Percentiles rank a stretch among this genome's conserved stretches.
Conservation (phyloP, 2,888 invertebrate species). For the Dione juno region DNA sequence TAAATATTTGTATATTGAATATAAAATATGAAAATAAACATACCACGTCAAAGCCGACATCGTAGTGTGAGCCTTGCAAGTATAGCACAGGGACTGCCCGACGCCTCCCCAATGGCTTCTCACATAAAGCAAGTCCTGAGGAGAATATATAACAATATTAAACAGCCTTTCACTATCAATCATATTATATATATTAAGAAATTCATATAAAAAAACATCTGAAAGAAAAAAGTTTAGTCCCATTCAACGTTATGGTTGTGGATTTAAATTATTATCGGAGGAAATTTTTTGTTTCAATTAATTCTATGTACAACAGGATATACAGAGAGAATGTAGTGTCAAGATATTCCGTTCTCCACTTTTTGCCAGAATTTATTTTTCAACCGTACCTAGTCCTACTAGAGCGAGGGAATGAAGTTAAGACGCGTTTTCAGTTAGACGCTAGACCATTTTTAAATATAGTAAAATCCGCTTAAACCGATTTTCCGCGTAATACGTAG, state of each 20-base stretch:
- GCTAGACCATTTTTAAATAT: too few relatives aligned
- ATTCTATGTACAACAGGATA: not conserved
- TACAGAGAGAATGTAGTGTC: too few relatives aligned
- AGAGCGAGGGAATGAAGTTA: too few relatives aligned
- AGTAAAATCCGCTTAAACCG: too few relatives aligned
- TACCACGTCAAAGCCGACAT: slow-evolving; percentile 94
- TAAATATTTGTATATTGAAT: too few relatives aligned
- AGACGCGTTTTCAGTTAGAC: too few relatives aligned
- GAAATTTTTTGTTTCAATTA: not conserved
- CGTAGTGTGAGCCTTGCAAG: slow-evolving; percentile 91
- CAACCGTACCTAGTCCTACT: too few relatives aligned
- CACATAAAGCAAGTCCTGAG: slow-evolving; percentile 59
- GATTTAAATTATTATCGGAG: not conserved
- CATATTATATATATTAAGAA: not conserved
- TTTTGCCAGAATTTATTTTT: too few relatives aligned
- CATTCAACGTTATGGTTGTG: not conserved
- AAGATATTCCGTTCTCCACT: too few relatives aligned
- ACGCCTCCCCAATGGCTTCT: slow-evolving; percentile 61
- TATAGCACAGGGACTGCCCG: slow-evolving; percentile 88
- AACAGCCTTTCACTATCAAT: not conserved
- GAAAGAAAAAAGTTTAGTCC: too few relatives aligned
- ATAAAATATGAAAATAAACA: slow-evolving; percentile 61
- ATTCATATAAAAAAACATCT: too few relatives aligned
- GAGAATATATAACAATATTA: slow-evolving; percentile 26
- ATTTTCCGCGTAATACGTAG: too few relatives aligned